phyloP scores from a whole-genome alignment of 1,140 invertebrate genomes.

The Dryas iulia region DNA sequence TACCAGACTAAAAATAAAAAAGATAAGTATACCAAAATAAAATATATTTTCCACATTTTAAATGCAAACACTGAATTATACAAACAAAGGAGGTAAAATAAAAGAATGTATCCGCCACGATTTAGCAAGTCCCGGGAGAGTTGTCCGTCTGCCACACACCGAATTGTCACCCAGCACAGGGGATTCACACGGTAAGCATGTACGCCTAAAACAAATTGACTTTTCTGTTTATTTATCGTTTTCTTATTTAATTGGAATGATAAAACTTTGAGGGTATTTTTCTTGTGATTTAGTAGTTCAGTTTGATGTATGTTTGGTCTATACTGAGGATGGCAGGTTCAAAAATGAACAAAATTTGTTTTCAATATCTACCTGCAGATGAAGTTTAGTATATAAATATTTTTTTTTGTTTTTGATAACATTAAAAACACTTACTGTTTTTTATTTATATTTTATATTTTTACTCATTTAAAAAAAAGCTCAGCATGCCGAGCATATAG shows the following conservation, averaged over 20 bases:
- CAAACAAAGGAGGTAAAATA: slow-evolving; percentile 46
- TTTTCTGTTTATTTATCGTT: slow-evolving; percentile 9
- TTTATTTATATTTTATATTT: too few species aligned
- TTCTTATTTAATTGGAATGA: slow-evolving; percentile 1
- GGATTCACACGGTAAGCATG: slow-evolving; percentile 26
- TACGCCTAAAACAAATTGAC: slow-evolving; percentile 30
- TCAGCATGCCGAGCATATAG: too few species aligned
- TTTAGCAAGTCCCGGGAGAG: slow-evolving; percentile 56
- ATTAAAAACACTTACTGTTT: too few species aligned
- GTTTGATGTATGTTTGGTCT: not conserved
- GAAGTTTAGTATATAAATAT: too few species aligned
- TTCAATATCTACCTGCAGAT: too few species aligned
- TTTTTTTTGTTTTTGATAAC: too few species aligned
- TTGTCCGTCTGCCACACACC: slow-evolving; percentile 39
- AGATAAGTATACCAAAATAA: too few species aligned
- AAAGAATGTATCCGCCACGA: slow-evolving; percentile 56
- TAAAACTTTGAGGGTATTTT: not conserved
- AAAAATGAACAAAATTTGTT: not conserved
- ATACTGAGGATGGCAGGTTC: not conserved
- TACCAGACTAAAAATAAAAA: too few species aligned
- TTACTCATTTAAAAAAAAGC: too few species aligned
- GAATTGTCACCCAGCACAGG: slow-evolving; percentile 56
- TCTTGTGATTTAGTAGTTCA: not conserved
- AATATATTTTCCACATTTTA: not conserved
- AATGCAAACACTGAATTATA: not conserved